Evolutionary conservation across 2,113 vertebrate genomes (phyloP).

Genomic region (Nyctibius bracteatus): DNA sequence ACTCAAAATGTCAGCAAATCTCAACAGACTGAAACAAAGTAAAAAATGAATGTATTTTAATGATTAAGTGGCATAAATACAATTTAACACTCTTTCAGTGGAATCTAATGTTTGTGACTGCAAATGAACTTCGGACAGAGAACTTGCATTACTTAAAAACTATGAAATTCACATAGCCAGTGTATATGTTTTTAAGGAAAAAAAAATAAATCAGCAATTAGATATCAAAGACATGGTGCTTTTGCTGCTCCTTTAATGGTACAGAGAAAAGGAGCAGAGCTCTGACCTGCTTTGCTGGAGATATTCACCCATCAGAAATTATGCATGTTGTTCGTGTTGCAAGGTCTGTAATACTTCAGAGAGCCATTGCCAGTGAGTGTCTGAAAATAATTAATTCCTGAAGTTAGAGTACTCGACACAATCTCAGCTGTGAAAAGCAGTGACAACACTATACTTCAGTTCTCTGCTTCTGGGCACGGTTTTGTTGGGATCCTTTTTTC

Average conservation of each 20-base stretch:
- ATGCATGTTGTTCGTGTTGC: not conserved
- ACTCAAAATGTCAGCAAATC: not conserved
- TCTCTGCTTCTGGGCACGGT: not conserved
- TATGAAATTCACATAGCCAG: rapidly evolving
- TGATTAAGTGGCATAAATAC: not conserved
- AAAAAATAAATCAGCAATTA: not conserved
- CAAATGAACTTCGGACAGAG: not conserved
- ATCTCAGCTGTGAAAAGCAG: not conserved
- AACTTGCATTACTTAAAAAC: not conserved
- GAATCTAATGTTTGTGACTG: not conserved
- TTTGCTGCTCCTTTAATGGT: not conserved
- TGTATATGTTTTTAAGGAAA: not conserved
- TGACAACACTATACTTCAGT: not conserved
- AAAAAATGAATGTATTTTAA: not conserved
- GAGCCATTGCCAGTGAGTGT: not conserved
- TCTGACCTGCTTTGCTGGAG: not conserved
- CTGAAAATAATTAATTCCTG: not conserved
- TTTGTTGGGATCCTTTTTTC: not conserved
- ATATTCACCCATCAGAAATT: not conserved
- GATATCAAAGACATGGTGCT: not conserved
- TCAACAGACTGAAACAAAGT: not conserved
- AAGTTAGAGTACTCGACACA: not conserved
- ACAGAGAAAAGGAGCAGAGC: not conserved
- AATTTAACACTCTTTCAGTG: not conserved
- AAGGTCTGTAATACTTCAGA: not conserved